phyloP scores from a whole-genome alignment of 2,113 vertebrate genomes.

The Erinaceus europaeus region DNA sequence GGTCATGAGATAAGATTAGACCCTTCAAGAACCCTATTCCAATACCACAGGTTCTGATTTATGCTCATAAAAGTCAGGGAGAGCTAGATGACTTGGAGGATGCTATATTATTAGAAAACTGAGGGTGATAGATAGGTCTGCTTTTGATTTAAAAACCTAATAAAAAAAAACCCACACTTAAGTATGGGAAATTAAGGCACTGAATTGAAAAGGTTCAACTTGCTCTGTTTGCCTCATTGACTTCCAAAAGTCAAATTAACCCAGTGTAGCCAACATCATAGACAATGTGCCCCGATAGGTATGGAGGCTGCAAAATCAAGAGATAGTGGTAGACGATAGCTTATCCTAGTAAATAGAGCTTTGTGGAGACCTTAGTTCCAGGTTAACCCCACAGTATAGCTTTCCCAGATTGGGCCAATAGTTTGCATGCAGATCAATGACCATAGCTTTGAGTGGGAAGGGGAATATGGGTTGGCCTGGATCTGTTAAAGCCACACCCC shows the following conservation, averaged over 20 bases:
- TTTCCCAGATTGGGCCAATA: background rate
- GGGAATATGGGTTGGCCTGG: no score
- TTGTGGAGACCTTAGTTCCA: no score
- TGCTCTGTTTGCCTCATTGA: background rate
- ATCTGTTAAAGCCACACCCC: background rate
- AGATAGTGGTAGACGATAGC: background rate
- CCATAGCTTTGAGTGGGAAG: no score
- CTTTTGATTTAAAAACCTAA: conserved; percentile 68
- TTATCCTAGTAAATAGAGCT: background rate
- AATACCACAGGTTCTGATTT: conserved; percentile 60
- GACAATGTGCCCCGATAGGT: background rate
- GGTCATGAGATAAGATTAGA: conserved; percentile 79
- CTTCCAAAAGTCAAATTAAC: conserved; percentile 32
- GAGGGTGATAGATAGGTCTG: conserved; percentile 13
- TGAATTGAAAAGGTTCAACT: background rate
- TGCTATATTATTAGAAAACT: conserved; percentile 42
- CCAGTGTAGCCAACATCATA: background rate
- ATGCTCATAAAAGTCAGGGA: conserved; percentile 55
- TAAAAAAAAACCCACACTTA: conserved; percentile 36
- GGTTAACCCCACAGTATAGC: background rate
- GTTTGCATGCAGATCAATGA: background rate
- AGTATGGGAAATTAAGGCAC: conserved; percentile 42
- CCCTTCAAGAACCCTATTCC: conserved; percentile 42
- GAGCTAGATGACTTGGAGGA: conserved; percentile 38
- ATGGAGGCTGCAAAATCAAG: background rate